Evolutionary conservation across 2,797 vertebrate species (phyloP).

Genomic region (Psittacula echo): DNA sequence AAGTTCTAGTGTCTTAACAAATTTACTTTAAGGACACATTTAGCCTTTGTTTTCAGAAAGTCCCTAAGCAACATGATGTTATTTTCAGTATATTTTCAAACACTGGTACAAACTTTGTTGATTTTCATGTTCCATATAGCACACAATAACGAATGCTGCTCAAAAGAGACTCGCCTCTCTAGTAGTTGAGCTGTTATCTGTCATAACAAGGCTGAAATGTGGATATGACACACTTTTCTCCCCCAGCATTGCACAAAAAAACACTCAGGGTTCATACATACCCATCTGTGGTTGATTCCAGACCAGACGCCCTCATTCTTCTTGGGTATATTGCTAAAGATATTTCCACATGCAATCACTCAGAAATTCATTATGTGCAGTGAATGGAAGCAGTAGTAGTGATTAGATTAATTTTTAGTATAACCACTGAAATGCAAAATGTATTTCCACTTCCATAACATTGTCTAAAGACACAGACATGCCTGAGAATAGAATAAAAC

Average conservation of each 20-base stretch:
- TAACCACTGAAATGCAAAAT: background rate
- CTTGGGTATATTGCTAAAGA: background rate
- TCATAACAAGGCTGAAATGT: constrained; percentile 34
- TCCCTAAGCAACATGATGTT: background rate
- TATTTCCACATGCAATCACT: background rate
- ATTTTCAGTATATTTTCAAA: constrained; percentile 24
- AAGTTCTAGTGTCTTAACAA: background rate
- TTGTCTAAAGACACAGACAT: background rate
- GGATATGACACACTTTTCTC: background rate
- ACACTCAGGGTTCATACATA: background rate
- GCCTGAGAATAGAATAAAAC: background rate
- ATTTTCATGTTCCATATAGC: background rate
- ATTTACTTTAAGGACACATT: background rate
- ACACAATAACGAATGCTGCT: background rate
- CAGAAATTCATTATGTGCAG: background rate
- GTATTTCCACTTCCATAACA: background rate
- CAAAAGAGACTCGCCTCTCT: background rate
- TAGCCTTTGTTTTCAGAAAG: background rate
- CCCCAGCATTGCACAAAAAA: background rate
- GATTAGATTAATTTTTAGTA: background rate
- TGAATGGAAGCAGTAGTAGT: background rate
- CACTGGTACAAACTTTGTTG: background rate
- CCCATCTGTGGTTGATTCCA: constrained; percentile 38
- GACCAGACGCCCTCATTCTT: constrained; percentile 11
- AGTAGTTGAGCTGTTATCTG: constrained; percentile 18